These are phyloP conservation scores for Rhamnusium bicolor DNA, from an alignment of 2,888 invertebrate species.

Conservation along the genomic window DNA sequence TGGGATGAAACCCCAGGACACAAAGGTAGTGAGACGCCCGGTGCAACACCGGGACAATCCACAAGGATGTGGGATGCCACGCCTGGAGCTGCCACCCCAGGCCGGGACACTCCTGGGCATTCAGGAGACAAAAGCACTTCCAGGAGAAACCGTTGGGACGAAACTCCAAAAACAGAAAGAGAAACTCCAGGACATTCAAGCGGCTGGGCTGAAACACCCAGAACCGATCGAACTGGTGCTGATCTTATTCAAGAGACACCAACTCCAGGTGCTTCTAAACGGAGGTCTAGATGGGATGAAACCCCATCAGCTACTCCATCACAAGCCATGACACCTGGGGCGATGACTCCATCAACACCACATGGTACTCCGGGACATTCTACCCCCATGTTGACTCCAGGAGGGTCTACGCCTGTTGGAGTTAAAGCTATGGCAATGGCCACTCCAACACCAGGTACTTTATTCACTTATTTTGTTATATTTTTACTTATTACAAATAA, in stretches of 20 bases:
- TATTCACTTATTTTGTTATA: neutral
- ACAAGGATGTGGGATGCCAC: constrained; percentile 98
- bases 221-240: constrained; percentile 87
- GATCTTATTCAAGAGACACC: constrained; percentile 86
- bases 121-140: constrained; percentile 76
- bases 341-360: constrained; percentile 77
- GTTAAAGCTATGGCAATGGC: constrained; percentile 98
- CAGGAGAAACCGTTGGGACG: constrained; percentile 98
- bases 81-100: constrained; percentile 92
- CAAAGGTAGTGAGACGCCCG: constrained; percentile 85
- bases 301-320: constrained; percentile 87
- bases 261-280: constrained; percentile 94
- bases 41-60: constrained; percentile 91
- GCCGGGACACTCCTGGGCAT: constrained; percentile 87
- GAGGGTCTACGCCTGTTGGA: constrained; percentile 90
- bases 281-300: constrained; percentile 98
- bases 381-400: constrained; percentile 82
- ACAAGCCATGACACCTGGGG: constrained; percentile 74
- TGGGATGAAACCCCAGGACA: constrained; percentile 98
- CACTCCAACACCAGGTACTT: constrained; percentile 91
- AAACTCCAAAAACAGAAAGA: constrained; percentile 97
- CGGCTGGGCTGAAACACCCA: constrained; percentile 99
- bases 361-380: constrained; percentile 82
- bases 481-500: neutral
- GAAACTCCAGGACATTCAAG: constrained; percentile 95